These are phyloP conservation scores for Dromas ardeola DNA, from an alignment of 2,113 vertebrate species.

Conservation along the genomic window DNA sequence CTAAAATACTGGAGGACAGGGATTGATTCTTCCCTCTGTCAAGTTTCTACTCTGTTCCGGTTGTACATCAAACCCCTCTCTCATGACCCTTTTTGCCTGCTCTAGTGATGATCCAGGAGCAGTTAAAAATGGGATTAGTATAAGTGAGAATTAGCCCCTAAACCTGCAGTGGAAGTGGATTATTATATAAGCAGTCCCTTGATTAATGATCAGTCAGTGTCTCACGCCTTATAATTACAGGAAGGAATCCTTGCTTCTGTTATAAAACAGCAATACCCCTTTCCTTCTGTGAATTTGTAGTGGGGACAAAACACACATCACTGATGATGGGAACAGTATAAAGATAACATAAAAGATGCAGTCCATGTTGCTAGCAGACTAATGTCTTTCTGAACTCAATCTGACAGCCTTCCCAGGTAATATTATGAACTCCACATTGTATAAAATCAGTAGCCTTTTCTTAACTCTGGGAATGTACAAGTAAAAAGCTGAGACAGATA, in stretches of 20 bases:
- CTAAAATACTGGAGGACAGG: background rate
- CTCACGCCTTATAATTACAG: background rate
- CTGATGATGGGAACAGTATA: background rate
- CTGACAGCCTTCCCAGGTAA: background rate
- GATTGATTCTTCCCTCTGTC: background rate
- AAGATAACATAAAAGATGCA: background rate
- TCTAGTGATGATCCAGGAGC: background rate
- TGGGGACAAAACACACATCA: background rate
- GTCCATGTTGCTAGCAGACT: background rate
- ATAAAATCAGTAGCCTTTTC: background rate
- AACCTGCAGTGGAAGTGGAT: background rate
- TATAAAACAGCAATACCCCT: background rate
- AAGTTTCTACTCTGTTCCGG: background rate
- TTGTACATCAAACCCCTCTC: background rate
- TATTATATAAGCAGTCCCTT: constrained; percentile 25
- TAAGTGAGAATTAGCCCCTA: constrained; percentile 25
- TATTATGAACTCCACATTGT: background rate
- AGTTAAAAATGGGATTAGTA: constrained; percentile 1
- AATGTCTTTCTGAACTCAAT: background rate
- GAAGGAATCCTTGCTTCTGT: background rate
- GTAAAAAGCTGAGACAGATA: background rate
- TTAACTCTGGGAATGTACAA: background rate
- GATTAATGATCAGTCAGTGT: constrained; percentile 36
- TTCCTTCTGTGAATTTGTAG: background rate
- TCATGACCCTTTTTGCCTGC: background rate